Base-by-base conservation (phyloP, 2,113 vertebrate species). In the Cinclus cinclus region DNA sequence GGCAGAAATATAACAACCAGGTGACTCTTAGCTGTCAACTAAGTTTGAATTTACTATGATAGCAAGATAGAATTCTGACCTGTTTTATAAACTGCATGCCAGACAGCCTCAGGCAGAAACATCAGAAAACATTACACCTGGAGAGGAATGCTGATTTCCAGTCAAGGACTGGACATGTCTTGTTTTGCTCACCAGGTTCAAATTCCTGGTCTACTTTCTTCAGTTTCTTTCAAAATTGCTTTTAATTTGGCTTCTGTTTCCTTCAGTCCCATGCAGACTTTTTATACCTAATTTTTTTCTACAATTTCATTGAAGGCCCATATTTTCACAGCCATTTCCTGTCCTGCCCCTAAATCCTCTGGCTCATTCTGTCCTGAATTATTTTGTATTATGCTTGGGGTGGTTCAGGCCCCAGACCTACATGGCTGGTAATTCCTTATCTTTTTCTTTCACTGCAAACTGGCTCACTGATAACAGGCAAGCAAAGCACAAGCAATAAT, bases 91-190 rank as follows among this genome's bases (percentile, higher is more conserved):
- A 91, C 39, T 21, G 7, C 19, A 64, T 2, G 1, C 65, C 62
- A 46, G 20, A 53, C 10, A 53, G 50, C 83, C 63, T 65, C 46
- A 50, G 71, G 82, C 53, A 73, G 16, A 53, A 83, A 33, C 30
- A 86, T n/a, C n/a, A 85, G 70, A 76, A 55, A 92, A 65, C 5
- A 27, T 55, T 46, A 41, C 41, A 76, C 46, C 42, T 65, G 42
- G 53, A 80, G 47, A 94, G 21, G 63, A 90, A 83, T 69, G 63
- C 58, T 68, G 50, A 90, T 93, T 93, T 94, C 67, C 75, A 90
- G 62, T 41, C 49, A 84, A 73, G 28, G 44, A 71, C 60, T 68
- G 74, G 58, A 80, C 67, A 53, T 50, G 46, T 58, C 37, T 90
- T 11, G 13, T 85, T 95, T 69, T 90, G 63, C 25, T 91, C 49